A percentile compares a stretch with the other conserved stretches of the same genome.
Conservation (phyloP, 1,140 invertebrate species). For the Diprion similis region DNA sequence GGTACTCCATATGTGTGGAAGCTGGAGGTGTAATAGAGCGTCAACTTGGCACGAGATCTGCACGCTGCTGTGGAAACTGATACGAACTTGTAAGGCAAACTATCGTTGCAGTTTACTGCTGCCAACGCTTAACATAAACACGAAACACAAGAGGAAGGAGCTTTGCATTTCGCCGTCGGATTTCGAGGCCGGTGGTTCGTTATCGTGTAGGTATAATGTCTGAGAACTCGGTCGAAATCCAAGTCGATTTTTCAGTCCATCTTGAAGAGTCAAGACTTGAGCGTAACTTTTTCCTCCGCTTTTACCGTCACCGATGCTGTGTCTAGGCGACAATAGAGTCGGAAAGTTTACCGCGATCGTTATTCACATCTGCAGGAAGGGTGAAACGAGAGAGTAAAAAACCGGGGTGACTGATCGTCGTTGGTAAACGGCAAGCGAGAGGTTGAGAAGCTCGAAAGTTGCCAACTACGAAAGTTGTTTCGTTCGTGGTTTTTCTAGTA, state of each 20-base stretch:
- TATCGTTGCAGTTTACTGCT: constrained; percentile 45
- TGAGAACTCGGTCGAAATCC: constrained; percentile 19
- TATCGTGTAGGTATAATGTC: background rate
- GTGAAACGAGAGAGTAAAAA: too few species aligned
- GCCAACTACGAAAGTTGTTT: too few species aligned
- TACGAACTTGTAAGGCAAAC: constrained; percentile 37
- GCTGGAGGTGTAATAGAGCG: too few species aligned
- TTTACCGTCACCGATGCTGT: background rate
- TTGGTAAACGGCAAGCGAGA: too few species aligned
- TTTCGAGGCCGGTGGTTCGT: background rate
- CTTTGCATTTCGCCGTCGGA: background rate
- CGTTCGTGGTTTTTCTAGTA: too few species aligned
- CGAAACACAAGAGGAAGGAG: constrained; percentile 30
- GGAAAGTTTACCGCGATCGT: background rate
- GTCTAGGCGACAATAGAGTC: background rate
- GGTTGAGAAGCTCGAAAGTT: too few species aligned
- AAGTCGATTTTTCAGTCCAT: constrained; percentile 14
- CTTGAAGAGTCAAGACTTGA: background rate
- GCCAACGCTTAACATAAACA: constrained; percentile 40
- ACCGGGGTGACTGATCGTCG: too few species aligned
- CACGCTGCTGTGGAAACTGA: too few species aligned
- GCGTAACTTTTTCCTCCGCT: background rate
- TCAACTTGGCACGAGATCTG: too few species aligned
- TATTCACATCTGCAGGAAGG: background rate
- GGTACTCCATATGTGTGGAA: too few species aligned